Percentiles rank a stretch among this genome's conserved stretches.
Conservation (phyloP, 2,113 vertebrate species). For the Corvus cornix region DNA sequence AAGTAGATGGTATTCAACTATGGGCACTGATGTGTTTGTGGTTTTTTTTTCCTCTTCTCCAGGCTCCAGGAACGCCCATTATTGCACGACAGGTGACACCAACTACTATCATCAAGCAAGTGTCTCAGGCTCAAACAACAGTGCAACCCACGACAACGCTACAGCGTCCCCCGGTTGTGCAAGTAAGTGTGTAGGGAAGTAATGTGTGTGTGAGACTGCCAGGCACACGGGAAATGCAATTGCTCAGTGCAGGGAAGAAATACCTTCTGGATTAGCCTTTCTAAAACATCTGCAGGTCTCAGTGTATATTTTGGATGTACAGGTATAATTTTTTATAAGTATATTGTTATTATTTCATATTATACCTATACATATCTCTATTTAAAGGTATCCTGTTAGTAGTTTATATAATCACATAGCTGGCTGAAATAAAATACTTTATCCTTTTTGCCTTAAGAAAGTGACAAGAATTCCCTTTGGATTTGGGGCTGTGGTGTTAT, state of each 20-base stretch:
- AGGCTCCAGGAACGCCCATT: slow-evolving; percentile 87
- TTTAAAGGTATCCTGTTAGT: neutral
- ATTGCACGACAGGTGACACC: slow-evolving; percentile 87
- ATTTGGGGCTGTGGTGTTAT: neutral
- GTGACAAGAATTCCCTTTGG: neutral
- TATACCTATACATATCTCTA: neutral
- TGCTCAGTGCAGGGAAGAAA: neutral
- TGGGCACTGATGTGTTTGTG: neutral
- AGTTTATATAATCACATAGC: neutral
- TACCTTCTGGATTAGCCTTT: neutral
- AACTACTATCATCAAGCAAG: slow-evolving; percentile 90
- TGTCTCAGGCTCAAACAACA: slow-evolving; percentile 84
- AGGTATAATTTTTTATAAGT: neutral
- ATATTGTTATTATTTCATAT: neutral
- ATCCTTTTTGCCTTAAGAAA: neutral
- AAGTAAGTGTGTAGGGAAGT: slow-evolving; percentile 73
- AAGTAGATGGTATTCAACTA: neutral
- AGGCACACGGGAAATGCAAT: neutral
- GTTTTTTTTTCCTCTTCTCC: neutral
- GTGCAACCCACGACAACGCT: slow-evolving; percentile 84
- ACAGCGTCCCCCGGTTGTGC: slow-evolving; percentile 88
- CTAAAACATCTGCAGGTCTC: neutral
- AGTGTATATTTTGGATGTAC: neutral
- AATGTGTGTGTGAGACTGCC: neutral
- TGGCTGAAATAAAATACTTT: neutral